Conservation (phyloP, 2,113 vertebrate genomes). For the Laticauda laticaudata region DNA sequence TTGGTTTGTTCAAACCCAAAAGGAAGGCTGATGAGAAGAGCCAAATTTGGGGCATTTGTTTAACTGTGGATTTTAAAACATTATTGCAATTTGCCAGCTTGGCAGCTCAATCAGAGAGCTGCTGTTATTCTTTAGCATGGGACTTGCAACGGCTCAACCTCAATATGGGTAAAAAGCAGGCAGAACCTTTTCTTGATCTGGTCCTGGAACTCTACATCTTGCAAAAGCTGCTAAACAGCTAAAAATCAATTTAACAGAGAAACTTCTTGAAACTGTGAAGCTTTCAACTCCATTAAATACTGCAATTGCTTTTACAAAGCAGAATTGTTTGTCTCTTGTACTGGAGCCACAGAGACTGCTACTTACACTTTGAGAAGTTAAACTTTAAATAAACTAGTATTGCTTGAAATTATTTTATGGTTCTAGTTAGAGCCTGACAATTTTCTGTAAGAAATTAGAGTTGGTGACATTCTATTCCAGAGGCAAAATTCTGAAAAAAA, state of each 20-base stretch:
- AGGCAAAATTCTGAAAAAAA: neutral
- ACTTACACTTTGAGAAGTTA: neutral
- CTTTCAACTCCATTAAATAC: neutral
- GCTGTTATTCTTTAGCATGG: neutral
- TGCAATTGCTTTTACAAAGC: neutral
- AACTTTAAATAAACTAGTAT: conserved; percentile 6
- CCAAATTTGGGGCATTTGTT: conserved; percentile 1
- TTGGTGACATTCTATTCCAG: neutral
- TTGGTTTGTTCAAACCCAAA: neutral
- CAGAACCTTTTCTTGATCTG: neutral
- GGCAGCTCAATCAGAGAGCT: neutral
- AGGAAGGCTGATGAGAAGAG: neutral
- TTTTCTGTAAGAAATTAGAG: neutral
- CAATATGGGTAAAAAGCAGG: neutral
- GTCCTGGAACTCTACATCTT: neutral
- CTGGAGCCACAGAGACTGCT: neutral
- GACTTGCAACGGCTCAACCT: neutral
- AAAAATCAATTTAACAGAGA: neutral
- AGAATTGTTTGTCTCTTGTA: neutral
- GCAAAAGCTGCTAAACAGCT: neutral
- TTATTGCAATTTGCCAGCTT: neutral
- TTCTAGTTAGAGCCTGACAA: neutral
- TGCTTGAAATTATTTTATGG: neutral
- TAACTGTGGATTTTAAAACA: neutral
- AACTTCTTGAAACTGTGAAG: neutral